These are phyloP conservation scores for Boleophthalmus pectinirostris DNA, from an alignment of 2,113 vertebrate genomes.

Conservation along the genomic window DNA sequence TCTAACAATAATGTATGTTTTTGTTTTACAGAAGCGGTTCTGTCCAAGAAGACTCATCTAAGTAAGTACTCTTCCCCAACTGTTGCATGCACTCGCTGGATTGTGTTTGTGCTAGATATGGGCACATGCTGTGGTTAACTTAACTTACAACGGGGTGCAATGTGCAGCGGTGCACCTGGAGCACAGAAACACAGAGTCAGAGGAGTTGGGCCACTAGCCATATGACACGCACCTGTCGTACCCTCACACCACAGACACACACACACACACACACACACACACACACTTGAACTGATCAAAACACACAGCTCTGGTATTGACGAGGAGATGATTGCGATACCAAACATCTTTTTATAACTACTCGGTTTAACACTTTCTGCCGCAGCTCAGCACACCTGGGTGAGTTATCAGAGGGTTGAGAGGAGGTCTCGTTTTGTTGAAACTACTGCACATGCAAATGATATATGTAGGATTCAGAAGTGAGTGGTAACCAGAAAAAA, in stretches of 20 bases:
- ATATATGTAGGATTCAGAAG: not conserved
- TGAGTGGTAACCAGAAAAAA: not conserved
- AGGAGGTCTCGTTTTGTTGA: constrained; percentile 16
- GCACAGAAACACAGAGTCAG: constrained; percentile 23
- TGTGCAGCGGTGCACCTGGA: constrained; percentile 67
- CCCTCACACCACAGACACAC: constrained; percentile 17
- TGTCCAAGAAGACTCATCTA: constrained; percentile 71
- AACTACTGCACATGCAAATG: not conserved
- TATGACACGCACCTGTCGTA: constrained; percentile 54
- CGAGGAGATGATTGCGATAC: constrained; percentile 65
- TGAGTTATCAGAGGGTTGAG: constrained; percentile 25
- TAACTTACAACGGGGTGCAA: constrained; percentile 43
- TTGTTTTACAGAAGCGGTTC: constrained; percentile 38
- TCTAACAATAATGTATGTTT: constrained; percentile 8
- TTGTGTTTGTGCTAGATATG: constrained; percentile 71
- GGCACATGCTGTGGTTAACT: constrained; percentile 66
- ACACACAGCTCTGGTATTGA: constrained; percentile 32
- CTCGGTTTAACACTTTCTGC: constrained; percentile 60
- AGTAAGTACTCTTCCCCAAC: constrained; percentile 53
- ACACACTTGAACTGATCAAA: constrained; percentile 27
- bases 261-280: constrained; percentile 14
- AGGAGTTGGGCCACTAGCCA: constrained; percentile 48
- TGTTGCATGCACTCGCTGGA: constrained; percentile 18
- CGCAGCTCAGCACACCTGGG: constrained; percentile 65
- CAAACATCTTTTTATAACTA: constrained; percentile 59